Percentiles rank a stretch among this genome's conserved stretches.
Evolutionary conservation across 1,140 invertebrate species (phyloP).

Genomic region (Melipona quadrifasciata): DNA sequence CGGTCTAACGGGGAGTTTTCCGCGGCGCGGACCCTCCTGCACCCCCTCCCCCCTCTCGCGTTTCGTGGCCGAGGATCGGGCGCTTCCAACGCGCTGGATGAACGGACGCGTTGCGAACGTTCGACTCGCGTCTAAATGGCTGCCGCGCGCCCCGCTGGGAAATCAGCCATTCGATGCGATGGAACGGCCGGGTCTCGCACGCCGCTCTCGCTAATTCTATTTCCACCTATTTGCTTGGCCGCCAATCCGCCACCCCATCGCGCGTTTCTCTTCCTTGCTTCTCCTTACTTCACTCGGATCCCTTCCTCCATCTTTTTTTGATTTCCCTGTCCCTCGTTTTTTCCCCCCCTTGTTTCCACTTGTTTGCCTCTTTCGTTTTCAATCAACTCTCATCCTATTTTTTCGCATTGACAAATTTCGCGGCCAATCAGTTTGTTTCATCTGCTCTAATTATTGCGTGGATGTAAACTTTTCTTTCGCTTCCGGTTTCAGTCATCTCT

Average conservation of each 20-base stretch:
- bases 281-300: background rate
- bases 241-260: conserved; percentile 1
- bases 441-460: too few species aligned
- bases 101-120: conserved; percentile 2
- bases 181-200: conserved; percentile 57
- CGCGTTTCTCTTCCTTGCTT: background rate
- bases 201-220: conserved; percentile 68
- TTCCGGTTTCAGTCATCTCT: too few species aligned
- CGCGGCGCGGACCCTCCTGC: background rate
- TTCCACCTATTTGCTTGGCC: conserved; percentile 57
- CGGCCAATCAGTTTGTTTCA: too few species aligned
- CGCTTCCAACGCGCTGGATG: background rate
- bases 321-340: background rate
- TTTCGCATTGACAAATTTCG: too few species aligned
- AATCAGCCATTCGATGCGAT: conserved; percentile 70
- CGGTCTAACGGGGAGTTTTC: conserved; percentile 22
- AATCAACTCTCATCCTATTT: too few species aligned
- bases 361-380: background rate
- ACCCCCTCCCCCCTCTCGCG: too few species aligned
- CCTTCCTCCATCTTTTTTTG: background rate
- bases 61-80: too few species aligned
- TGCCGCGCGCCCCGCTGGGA: conserved; percentile 68
- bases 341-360: background rate
- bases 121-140: conserved; percentile 60
- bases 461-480: too few species aligned